Base-by-base conservation (phyloP, 2,888 invertebrate species). In the Drosophila melanocephala region DNA sequence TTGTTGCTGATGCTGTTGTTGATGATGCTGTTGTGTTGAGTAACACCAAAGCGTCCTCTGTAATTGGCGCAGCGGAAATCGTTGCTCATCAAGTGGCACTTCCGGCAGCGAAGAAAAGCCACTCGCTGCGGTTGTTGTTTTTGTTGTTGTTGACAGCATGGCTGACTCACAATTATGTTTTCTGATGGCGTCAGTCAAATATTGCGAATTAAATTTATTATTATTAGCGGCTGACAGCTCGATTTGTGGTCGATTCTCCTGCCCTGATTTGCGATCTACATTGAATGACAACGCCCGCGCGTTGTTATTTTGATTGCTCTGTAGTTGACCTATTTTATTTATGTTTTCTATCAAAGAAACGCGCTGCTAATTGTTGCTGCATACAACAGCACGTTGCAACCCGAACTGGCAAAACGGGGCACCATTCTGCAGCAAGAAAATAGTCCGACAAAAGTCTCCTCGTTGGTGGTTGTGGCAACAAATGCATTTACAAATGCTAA, bases 331-430 rank as follows among this genome's bases (percentile, higher is more conserved):
- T 89, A 83, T 91, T 81, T 77, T 77, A 37, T 7, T 22, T 61
- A 47, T 58, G 55, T 60, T 64, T 52, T 71, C 61, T 56, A 61
- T 70, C 44, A 65, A 5, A 51, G 62, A 67, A 55, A 59, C 69
- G 69, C 78, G 68, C 69, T 66, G 47, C 44, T 67, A 52, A 51
- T 68, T 70, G 67, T 70, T 78, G 81, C 81, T 84, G 88, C 87
- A 88, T 77, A 80, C 84, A 83, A 83, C 78, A 74, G 75, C 74
- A 63, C 82, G 81, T 71, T 88, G 83, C 86, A 83, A 77, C 69
- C 64, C 58, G 71, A 90, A 87, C 86, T 87, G 90, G 44, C 79
- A 71, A 65, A 72, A 73, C 60, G 72, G 74, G 65, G 63, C 78
- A 85, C 83, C 83, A 69, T 76, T 81, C 77, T 84, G 69, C 83